Evolutionary conservation across 53 echinoderm and acorn worm species (phyloP), one percentile per base, ranked within the genome.

Genomic region (Mesocentrotus franciscanus): DNA sequence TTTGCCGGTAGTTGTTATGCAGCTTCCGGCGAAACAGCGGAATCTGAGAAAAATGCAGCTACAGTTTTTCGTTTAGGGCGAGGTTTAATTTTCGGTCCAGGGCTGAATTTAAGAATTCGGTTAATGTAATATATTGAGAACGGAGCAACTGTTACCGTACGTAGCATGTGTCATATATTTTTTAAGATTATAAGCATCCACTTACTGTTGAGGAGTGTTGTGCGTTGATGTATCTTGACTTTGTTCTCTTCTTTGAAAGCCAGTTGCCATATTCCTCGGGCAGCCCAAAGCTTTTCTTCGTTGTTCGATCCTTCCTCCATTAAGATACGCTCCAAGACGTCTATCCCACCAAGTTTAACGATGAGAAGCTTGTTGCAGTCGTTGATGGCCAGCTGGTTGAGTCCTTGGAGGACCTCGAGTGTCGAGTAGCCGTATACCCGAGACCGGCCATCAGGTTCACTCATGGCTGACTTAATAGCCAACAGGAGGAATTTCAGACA

Each of bases 361-460:
- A 98, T 95, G 70, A 96, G 96, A 10, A 97, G 95, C 89, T 98
- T 98, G 95, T 98, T 98, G 61, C 60, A 62, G 81, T 98, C 98
- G 93, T 97, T 97, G 55, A 96, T 64, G 11, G 97, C 96, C 29
- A 98, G 66, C 95, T 98, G 96, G 78, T 97, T 96, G 83, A 98
- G 74, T 34, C 97, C 97, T 20, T 94, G 90, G 72, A 97, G 68
- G 24, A 97, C 74, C 95, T 98, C 98, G 17, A 76, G 90, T 4
- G 96, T 95, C 22, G 97, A 95, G 96, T 97, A 98, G 12, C 87
- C 58, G 58, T 18, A 30, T 60, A 60, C 61, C 0, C 32, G 68
- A 8, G 68, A 91, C 11, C 66, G 68, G 18, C 81, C 15, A 22
- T 66, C 91, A 20, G 66, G 22, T 9, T 33, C 35, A 9, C 34